A percentile compares a stretch with the other conserved stretches of the same genome.
Evolutionary conservation across 2,888 invertebrate genomes (phyloP).

Genomic region (Apocheima hispidaria): DNA sequence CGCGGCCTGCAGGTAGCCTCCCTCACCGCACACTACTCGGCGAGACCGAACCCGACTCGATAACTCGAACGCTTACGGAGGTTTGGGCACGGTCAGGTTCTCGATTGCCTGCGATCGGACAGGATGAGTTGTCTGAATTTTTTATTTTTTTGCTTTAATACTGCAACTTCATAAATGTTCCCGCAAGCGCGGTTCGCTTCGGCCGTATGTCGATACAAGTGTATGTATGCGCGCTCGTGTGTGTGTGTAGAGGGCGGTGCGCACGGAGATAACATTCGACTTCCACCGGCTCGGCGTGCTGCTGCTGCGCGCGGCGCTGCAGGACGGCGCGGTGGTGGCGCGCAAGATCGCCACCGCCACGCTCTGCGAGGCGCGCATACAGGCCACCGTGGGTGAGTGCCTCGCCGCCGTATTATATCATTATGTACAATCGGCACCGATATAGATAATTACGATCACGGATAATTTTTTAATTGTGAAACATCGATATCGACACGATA

Average conservation of each 20-base stretch:
- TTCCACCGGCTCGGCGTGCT: constrained; percentile 96
- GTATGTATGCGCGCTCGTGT: constrained; percentile 22
- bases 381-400: constrained; percentile 90
- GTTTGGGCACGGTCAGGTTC: too few relatives aligned
- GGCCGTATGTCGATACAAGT: too few relatives aligned
- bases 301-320: constrained; percentile 92
- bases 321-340: constrained; percentile 89
- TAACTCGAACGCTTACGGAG: too few relatives aligned
- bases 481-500: background rate
- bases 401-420: background rate
- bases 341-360: constrained; percentile 98
- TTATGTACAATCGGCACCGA: too few relatives aligned
- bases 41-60: background rate
- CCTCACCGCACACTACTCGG: background rate
- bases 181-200: too few relatives aligned
- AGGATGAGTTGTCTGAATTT: too few relatives aligned
- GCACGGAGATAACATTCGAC: constrained; percentile 95
- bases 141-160: too few relatives aligned
- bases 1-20: constrained; percentile 48
- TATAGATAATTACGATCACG: too few relatives aligned
- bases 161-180: too few relatives aligned
- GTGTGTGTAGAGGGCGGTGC: constrained; percentile 64
- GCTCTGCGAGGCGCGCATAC: constrained; percentile 95
- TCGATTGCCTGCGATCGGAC: too few relatives aligned
- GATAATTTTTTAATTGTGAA: background rate